Percentiles rank a stretch among this genome's conserved stretches.
Conservation (phyloP, 2,113 vertebrate genomes). For the Ploceus nigricollis region DNA sequence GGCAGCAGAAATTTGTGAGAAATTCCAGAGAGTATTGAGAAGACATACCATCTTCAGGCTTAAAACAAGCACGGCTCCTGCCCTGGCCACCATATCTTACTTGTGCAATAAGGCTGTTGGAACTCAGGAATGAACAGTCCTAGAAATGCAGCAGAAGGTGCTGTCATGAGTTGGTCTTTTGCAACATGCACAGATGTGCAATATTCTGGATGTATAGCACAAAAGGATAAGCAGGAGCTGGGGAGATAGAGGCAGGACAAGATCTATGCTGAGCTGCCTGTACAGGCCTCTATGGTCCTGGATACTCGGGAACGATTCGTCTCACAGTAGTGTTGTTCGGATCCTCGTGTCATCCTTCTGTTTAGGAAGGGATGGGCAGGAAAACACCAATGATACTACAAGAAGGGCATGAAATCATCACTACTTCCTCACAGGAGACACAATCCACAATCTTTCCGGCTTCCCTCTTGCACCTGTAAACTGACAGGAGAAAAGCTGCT, state of each 20-base stretch:
- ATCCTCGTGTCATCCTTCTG: background rate
- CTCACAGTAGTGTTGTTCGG: background rate
- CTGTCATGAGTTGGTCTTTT: background rate
- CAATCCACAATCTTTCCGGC: background rate
- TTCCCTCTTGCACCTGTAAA: background rate
- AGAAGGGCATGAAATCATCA: background rate
- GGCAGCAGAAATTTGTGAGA: background rate
- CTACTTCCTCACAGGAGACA: background rate
- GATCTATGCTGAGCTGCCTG: background rate
- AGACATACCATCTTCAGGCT: background rate
- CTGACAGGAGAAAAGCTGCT: background rate
- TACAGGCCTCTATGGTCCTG: background rate
- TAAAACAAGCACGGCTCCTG: background rate
- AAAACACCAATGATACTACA: background rate
- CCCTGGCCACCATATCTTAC: background rate
- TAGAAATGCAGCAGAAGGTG: background rate
- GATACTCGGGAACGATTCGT: background rate
- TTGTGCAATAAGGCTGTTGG: background rate
- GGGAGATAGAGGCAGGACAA: background rate
- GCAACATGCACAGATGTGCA: background rate
- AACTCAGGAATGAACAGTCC: background rate
- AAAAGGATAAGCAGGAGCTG: background rate
- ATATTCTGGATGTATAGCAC: background rate
- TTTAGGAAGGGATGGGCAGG: background rate
- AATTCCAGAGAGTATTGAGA: background rate